These are phyloP conservation scores for Fringilla coelebs DNA, from an alignment of 2,797 vertebrate species.

Conservation along the genomic window DNA sequence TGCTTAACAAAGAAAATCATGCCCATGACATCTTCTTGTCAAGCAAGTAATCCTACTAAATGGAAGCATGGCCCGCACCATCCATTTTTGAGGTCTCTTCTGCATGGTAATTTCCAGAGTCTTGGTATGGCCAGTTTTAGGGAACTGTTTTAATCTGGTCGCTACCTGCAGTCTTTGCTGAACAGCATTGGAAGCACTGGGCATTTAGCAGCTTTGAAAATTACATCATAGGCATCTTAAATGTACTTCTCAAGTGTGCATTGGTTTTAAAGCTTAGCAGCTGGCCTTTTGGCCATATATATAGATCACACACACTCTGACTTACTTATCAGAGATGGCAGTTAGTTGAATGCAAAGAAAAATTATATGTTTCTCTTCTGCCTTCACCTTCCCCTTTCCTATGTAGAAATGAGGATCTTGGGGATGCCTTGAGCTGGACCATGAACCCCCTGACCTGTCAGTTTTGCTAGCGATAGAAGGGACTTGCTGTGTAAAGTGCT, in stretches of 20 bases:
- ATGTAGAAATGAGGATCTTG: background rate
- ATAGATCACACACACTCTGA: background rate
- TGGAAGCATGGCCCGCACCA: background rate
- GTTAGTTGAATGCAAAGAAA: background rate
- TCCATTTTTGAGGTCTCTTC: background rate
- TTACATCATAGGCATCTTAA: constrained; percentile 9
- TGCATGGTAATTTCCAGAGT: background rate
- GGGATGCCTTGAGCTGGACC: background rate
- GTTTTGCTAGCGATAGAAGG: background rate
- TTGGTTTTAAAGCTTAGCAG: constrained; percentile 26
- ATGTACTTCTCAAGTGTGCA: background rate
- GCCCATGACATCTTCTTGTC: background rate
- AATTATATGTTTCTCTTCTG: background rate
- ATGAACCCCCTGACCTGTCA: background rate
- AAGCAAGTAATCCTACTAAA: background rate
- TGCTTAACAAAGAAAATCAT: constrained; percentile 28
- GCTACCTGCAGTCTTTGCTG: background rate
- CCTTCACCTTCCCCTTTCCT: background rate
- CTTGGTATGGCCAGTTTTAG: background rate
- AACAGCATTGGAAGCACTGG: background rate
- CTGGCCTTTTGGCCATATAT: background rate
- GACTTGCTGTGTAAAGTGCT: background rate
- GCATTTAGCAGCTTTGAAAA: constrained; percentile 37
- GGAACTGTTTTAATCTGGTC: background rate
- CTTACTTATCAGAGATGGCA: background rate